Conservation (phyloP, 2,797 vertebrate species). For the Craterocephalus amniculus region DNA sequence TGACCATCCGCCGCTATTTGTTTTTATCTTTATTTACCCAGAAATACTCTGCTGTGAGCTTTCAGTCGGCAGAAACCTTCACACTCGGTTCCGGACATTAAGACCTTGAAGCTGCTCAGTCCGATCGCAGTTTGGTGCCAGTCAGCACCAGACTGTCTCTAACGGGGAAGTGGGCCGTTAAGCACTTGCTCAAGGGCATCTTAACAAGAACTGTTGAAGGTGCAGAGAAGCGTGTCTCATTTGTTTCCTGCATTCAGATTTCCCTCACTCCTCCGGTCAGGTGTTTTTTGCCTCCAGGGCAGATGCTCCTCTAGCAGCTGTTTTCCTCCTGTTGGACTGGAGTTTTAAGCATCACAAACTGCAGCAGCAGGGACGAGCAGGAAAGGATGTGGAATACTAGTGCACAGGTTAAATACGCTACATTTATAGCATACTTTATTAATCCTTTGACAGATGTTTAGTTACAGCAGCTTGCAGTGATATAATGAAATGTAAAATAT, state of each 20-base stretch:
- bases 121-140: constrained; percentile 36
- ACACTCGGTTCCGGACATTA: constrained; percentile 41
- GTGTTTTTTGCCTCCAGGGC: constrained; percentile 35
- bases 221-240: constrained; percentile 41
- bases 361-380: not conserved
- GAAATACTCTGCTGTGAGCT: constrained; percentile 29
- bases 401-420: not conserved
- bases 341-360: not conserved
- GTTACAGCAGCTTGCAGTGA: not conserved
- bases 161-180: constrained; percentile 29
- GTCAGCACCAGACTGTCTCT: constrained; percentile 42
- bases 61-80: constrained; percentile 30
- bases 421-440: not conserved
- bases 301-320: constrained; percentile 25
- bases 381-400: not conserved
- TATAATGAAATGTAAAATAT: not conserved
- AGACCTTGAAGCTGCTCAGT: constrained; percentile 35
- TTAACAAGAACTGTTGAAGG: constrained; percentile 36
- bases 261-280: constrained; percentile 27
- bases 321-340: not conserved
- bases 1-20: constrained; percentile 40
- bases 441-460: not conserved
- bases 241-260: constrained; percentile 40
- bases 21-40: constrained; percentile 47
- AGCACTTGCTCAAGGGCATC: constrained; percentile 68